A percentile compares a stretch with the other conserved stretches of the same genome.
These are phyloP conservation scores for Karalla daura DNA, from an alignment of 2,797 vertebrate genomes.

Conservation along the genomic window DNA sequence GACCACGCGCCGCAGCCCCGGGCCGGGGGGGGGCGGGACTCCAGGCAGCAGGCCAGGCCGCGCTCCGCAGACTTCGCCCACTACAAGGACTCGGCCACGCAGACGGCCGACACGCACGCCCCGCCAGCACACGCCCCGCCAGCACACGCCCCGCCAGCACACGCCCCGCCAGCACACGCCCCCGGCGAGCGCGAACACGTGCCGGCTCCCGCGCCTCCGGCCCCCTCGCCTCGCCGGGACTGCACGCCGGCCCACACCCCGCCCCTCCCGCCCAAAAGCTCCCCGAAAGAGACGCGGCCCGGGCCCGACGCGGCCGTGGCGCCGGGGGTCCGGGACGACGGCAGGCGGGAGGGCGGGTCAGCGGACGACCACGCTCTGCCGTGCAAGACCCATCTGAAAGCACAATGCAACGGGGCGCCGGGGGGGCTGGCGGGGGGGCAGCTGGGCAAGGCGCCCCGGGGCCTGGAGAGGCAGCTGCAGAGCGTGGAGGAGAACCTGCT, in stretches of 20 bases:
- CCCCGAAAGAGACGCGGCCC: slow-evolving; percentile 27
- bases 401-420: slow-evolving; percentile 84
- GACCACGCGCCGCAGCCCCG: slow-evolving; percentile 45
- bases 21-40: slow-evolving; percentile 57
- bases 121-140: slow-evolving; percentile 26
- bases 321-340: slow-evolving; percentile 61
- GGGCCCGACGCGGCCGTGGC: slow-evolving; percentile 47
- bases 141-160: slow-evolving; percentile 28
- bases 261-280: slow-evolving; percentile 58
- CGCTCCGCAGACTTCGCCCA: slow-evolving; percentile 67
- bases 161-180: slow-evolving; percentile 38
- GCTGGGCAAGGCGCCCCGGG: slow-evolving; percentile 76
- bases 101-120: slow-evolving; percentile 61
- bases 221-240: slow-evolving; percentile 36
- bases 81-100: slow-evolving; percentile 70
- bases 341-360: slow-evolving; percentile 66
- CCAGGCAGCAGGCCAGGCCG: slow-evolving; percentile 62
- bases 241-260: slow-evolving; percentile 41
- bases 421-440: slow-evolving; percentile 80
- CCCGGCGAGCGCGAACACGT: slow-evolving; percentile 34
- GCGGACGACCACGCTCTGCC: slow-evolving; percentile 62
- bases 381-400: slow-evolving; percentile 76
- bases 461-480: slow-evolving; percentile 89
- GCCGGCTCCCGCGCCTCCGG: slow-evolving; percentile 36
- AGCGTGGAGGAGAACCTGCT: slow-evolving; percentile 93